These are phyloP conservation scores for Diplazon laetatorius DNA, from an alignment of 2,888 invertebrate species.

Conservation along the genomic window DNA sequence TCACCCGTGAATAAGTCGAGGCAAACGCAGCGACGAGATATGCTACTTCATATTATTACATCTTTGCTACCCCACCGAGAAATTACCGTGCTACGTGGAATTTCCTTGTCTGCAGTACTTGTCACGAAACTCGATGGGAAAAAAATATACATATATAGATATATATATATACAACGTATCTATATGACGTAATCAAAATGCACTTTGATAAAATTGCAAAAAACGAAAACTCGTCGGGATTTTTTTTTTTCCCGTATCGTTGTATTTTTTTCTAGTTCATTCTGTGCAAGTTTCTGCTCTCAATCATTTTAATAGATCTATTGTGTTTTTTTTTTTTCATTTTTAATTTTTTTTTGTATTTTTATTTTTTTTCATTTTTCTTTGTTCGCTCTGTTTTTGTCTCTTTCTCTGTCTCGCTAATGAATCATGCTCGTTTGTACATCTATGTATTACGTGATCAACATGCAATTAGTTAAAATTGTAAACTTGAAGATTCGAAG, in stretches of 20 bases:
- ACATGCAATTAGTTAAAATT: too few relatives aligned
- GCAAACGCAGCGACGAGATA: constrained; percentile 11
- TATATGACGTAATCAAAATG: constrained; percentile 54
- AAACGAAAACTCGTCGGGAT: constrained; percentile 49
- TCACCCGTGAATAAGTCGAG: constrained; percentile 15
- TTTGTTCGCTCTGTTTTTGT: not conserved
- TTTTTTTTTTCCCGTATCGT: not conserved
- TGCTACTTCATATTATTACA: constrained; percentile 39
- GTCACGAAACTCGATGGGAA: constrained; percentile 47
- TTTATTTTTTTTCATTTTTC: constrained; percentile 24
- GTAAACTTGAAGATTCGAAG: too few relatives aligned
- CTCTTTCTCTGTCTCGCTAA: too few relatives aligned
- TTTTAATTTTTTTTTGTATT: not conserved
- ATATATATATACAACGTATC: too few relatives aligned
- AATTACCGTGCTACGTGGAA: constrained; percentile 42
- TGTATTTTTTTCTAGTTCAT: not conserved
- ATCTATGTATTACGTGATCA: too few relatives aligned
- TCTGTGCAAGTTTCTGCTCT: too few relatives aligned
- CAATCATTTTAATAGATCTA: too few relatives aligned
- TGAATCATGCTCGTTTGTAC: too few relatives aligned
- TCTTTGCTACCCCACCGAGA: constrained; percentile 31
- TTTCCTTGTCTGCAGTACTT: constrained; percentile 2
- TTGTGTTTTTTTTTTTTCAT: too few relatives aligned
- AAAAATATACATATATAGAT: too few relatives aligned
- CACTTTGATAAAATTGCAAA: constrained; percentile 57